phyloP scores from a whole-genome alignment of 2,797 vertebrate species.

The Gila robusta region DNA sequence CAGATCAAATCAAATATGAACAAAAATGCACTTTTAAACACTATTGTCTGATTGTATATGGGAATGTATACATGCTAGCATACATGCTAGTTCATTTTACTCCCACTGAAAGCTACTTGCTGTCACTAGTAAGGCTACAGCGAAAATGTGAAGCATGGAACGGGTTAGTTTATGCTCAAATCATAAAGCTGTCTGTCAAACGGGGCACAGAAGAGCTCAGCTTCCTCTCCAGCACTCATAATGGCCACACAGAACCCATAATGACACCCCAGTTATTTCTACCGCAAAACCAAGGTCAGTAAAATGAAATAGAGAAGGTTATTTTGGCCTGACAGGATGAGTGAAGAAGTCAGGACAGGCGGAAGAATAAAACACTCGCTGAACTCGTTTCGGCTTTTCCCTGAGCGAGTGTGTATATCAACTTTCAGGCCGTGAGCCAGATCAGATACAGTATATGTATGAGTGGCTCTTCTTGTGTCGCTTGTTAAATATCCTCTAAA shows the following conservation, averaged over 20 bases:
- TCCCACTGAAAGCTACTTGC: conserved; percentile 45
- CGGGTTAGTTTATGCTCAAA: conserved; percentile 58
- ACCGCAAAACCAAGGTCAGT: conserved; percentile 58
- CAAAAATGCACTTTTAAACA: neutral
- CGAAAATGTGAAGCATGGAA: conserved; percentile 43
- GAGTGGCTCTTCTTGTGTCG: conserved; percentile 50
- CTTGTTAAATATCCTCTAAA: conserved; percentile 55
- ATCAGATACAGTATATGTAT: conserved; percentile 49
- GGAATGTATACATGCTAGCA: neutral
- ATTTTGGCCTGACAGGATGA: conserved; percentile 60
- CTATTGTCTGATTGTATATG: neutral
- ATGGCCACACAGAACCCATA: conserved; percentile 35
- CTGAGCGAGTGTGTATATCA: conserved; percentile 36
- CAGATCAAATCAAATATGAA: neutral
- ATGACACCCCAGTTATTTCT: conserved; percentile 57
- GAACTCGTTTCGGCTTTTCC: conserved; percentile 39
- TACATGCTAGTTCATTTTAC: conserved; percentile 31
- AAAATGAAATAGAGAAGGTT: conserved; percentile 46
- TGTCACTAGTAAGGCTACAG: conserved; percentile 58
- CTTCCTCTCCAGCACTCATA: conserved; percentile 47
- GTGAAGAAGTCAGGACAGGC: conserved; percentile 46
- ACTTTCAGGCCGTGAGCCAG: conserved; percentile 59
- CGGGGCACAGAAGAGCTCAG: conserved; percentile 27
- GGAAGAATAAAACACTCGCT: conserved; percentile 54
- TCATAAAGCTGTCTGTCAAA: conserved; percentile 62